A percentile compares a stretch with the other conserved stretches of the same genome.
Conservation (phyloP, 1,140 invertebrate genomes). For the Physella acuta region DNA sequence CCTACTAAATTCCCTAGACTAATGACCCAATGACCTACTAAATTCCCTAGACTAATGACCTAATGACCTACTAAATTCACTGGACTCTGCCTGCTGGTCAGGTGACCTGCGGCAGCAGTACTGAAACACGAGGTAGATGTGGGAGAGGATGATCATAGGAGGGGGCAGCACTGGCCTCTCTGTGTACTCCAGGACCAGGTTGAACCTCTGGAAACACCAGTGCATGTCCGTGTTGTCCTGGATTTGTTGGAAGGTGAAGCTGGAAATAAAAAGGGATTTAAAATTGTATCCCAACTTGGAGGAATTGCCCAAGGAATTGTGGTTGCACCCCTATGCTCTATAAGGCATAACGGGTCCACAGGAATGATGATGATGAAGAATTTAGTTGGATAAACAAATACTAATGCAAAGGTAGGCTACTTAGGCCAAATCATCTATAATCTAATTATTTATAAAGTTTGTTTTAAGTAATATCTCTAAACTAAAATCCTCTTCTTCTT, state of each 20-base stretch:
- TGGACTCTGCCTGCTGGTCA: slow-evolving; percentile 19
- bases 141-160: slow-evolving; percentile 58
- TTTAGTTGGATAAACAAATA: too few relatives aligned
- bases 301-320: too few relatives aligned
- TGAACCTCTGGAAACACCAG: slow-evolving; percentile 62
- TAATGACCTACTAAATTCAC: slow-evolving; percentile 34
- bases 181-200: slow-evolving; percentile 59
- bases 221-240: slow-evolving; percentile 55
- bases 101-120: slow-evolving; percentile 22
- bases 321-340: too few relatives aligned
- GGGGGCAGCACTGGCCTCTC: slow-evolving; percentile 58
- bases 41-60: too few relatives aligned
- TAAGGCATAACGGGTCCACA: neutral
- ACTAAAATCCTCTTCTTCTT: slow-evolving; percentile 1
- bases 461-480: too few relatives aligned
- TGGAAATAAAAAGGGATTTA: slow-evolving; percentile 33
- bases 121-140: slow-evolving; percentile 32
- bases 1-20: too few relatives aligned
- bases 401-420: too few relatives aligned
- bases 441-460: too few relatives aligned
- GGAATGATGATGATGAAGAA: too few relatives aligned
- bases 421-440: too few relatives aligned
- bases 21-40: too few relatives aligned
- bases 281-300: too few relatives aligned
- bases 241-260: slow-evolving; percentile 54